Evolutionary conservation across 2,797 vertebrate genomes (phyloP), one percentile per base, ranked within the genome.

Genomic region (Lithobates sylvaticus): DNA sequence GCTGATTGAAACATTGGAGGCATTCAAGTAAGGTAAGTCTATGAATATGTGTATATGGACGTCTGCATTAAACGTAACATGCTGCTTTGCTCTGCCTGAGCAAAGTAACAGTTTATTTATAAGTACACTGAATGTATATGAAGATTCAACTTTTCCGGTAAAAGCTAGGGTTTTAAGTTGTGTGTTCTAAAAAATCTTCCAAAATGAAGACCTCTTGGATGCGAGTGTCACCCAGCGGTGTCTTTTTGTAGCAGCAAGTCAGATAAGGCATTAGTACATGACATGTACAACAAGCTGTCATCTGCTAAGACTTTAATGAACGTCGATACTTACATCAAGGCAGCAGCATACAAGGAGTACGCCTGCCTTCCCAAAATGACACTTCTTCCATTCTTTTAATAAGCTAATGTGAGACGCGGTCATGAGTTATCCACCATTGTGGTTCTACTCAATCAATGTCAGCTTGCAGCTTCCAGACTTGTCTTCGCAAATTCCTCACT

Each of bases 361-460:
- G 26, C 68, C 39, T 47, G 9, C 9, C 42, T 26, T 44, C 8
- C 27, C 16, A 7, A 68, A 68, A 32, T 79, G n/a, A 42, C 27
- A 68, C 42, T 79, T 69, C 27, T 68, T 69, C 27, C 36, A 47
- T 68, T 27, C 36, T 3, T 44, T 68, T 79, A 68, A 29, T 79
- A 69, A 79, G 27, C 77, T 44, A 10, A 18, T 7, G 58, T 16
- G 26, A 79, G 26, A 29, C 36, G 68, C 39, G 36, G 26, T 23
- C 64, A 44, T 29, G 61, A 67, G 76, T 78, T 61, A 68, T 79
- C 64, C 39, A 69, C 26, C 44, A 68, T 79, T 68, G 65, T 68
- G 34, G 21, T 29, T 68, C 29, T 64, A 69, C 42, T 79, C 77
- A 18, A 79, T 79, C 77, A 79, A 44, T 68, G 77, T 79, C 77